Conservation (phyloP, 2,888 invertebrate genomes). For the Cybosia mesomella region DNA sequence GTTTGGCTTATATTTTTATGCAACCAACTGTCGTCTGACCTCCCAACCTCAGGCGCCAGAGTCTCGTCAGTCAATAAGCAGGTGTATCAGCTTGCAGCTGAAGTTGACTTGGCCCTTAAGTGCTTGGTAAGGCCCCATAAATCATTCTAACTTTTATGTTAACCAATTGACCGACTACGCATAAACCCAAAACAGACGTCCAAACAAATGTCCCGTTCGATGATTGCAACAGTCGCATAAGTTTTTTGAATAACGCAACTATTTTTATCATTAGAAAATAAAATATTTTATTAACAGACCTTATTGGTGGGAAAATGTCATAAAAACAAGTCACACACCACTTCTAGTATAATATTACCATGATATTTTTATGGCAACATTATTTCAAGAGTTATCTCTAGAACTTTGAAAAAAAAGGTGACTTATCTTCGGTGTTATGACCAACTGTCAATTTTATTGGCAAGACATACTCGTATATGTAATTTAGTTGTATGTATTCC, state of each 20-base stretch:
- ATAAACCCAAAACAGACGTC: too few species aligned
- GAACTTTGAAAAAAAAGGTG: not conserved
- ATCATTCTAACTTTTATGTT: too few species aligned
- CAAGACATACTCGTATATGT: not conserved
- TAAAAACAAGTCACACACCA: constrained; percentile 1
- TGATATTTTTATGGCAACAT: not conserved
- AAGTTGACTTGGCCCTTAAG: too few species aligned
- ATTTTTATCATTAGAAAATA: not conserved
- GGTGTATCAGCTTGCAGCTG: too few species aligned
- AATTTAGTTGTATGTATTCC: too few species aligned
- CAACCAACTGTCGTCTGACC: too few species aligned
- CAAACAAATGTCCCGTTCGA: not conserved
- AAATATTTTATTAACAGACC: not conserved
- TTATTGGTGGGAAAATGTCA: not conserved
- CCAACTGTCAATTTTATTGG: not conserved
- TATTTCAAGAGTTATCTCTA: constrained; percentile 1
- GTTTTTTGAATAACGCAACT: not conserved
- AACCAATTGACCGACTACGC: too few species aligned
- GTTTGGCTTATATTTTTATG: too few species aligned
- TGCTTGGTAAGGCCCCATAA: too few species aligned
- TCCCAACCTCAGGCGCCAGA: too few species aligned
- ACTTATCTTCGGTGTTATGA: not conserved
- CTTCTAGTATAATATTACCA: not conserved
- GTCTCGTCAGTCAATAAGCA: too few species aligned
- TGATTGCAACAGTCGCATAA: not conserved